Evolutionary conservation across 2,113 vertebrate species (phyloP).

Genomic region (Sinocyclocheilus maitianheensis): DNA sequence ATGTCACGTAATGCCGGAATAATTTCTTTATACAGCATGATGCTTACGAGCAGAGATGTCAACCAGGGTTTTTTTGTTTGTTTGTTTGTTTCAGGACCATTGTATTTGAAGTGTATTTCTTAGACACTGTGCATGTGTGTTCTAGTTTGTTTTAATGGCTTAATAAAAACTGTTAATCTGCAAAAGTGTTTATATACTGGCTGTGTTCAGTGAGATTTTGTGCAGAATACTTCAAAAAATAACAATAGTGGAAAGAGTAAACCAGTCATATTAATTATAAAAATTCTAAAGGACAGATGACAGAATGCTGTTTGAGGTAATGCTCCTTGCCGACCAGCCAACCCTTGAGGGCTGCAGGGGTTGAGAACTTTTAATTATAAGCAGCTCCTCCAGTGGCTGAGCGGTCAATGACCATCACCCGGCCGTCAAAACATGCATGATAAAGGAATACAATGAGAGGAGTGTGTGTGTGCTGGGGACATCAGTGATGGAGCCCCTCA

Average conservation of each 20-base stretch:
- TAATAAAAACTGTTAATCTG: neutral
- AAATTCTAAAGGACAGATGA: neutral
- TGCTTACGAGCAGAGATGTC: neutral
- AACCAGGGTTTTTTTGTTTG: neutral
- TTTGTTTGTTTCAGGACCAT: neutral
- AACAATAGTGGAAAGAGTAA: neutral
- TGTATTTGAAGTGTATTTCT: conserved; percentile 5
- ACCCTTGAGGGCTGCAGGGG: conserved; percentile 83
- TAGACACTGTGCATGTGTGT: neutral
- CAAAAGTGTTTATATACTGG: neutral
- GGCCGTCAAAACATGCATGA: conserved; percentile 83
- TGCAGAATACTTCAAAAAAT: neutral
- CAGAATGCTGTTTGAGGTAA: neutral
- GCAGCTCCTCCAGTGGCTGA: conserved; percentile 79
- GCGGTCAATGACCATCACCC: conserved; percentile 86
- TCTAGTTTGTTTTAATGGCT: neutral
- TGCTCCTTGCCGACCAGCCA: conserved; percentile 79
- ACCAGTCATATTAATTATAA: neutral
- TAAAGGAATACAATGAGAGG: conserved; percentile 82
- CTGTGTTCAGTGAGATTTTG: neutral
- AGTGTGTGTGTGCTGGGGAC: conserved; percentile 43
- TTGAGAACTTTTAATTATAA: conserved; percentile 94
- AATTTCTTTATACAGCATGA: neutral
- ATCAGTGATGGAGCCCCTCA: neutral
- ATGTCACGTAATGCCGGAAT: conserved; percentile 28